Percentiles rank a stretch among this genome's conserved stretches.
Conservation (phyloP, 2,888 invertebrate genomes). For the Diplolepis rosae region DNA sequence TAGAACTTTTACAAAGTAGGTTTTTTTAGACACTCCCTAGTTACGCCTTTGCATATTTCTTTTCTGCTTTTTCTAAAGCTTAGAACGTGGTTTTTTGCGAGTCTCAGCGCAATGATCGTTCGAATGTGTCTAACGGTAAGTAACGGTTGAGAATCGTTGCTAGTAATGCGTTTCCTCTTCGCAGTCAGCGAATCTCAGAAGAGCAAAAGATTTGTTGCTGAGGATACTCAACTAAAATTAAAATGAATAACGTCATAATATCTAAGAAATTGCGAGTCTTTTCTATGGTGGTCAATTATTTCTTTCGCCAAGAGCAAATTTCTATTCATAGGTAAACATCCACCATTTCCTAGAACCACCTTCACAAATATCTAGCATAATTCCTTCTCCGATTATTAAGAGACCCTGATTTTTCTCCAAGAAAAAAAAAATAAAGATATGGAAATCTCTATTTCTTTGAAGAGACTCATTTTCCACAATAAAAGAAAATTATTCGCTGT, state of each 20-base stretch:
- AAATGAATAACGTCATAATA: neutral
- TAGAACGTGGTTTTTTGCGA: constrained; percentile 6
- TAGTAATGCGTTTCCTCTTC: constrained; percentile 33
- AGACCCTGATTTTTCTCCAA: neutral
- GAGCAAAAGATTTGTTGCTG: constrained; percentile 18
- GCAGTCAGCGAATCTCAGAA: constrained; percentile 6
- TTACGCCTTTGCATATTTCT: neutral
- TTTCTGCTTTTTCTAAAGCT: constrained; percentile 8
- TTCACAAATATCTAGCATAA: constrained; percentile 14
- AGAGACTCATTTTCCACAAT: neutral
- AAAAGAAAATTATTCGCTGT: neutral
- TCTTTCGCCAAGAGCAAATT: constrained; percentile 16
- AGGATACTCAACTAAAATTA: neutral
- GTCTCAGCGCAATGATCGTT: neutral
- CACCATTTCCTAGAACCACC: neutral
- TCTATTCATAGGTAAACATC: neutral
- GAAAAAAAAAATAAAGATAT: neutral
- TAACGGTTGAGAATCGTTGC: constrained; percentile 41
- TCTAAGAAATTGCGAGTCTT: neutral
- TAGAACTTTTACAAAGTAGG: too few species aligned
- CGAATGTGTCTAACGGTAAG: constrained; percentile 40
- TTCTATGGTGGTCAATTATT: neutral
- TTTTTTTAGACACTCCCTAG: neutral
- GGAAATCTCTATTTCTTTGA: neutral
- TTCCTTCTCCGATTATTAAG: neutral